phyloP scores from a whole-genome alignment of 2,888 invertebrate genomes.

The Hydraecia micacea region DNA sequence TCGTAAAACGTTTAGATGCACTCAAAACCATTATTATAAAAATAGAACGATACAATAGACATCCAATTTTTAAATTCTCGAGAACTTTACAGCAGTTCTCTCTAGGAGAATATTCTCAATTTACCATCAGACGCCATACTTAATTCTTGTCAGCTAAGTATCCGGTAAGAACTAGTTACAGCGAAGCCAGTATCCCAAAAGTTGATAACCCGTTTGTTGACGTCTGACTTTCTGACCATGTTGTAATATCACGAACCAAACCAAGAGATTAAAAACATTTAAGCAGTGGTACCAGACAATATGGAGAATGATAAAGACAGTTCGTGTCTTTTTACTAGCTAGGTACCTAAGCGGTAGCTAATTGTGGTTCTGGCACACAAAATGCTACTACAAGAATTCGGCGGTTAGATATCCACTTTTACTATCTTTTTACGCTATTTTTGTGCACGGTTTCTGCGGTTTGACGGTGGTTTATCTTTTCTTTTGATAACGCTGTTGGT shows the following conservation, averaged over 20 bases:
- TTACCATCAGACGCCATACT: not conserved
- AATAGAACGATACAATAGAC: not conserved
- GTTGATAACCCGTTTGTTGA: not conserved
- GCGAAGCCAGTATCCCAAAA: not conserved
- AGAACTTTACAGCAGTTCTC: not conserved
- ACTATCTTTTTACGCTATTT: conserved; percentile 10
- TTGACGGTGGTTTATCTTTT: conserved; percentile 22
- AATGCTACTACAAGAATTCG: conserved; percentile 24
- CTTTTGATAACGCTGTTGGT: conserved; percentile 9
- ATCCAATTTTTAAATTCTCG: not conserved
- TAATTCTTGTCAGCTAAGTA: not conserved
- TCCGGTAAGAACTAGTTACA: not conserved
- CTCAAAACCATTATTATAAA: not conserved
- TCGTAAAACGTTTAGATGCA: not conserved
- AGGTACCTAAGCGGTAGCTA: not conserved
- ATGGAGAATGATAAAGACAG: not conserved
- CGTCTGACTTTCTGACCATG: not conserved
- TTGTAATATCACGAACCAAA: conserved; percentile 2
- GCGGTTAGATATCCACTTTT: not conserved
- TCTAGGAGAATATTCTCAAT: not conserved
- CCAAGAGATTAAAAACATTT: not conserved
- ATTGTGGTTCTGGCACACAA: conserved; percentile 1
- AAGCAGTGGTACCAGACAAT: not conserved
- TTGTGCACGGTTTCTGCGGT: conserved; percentile 42
- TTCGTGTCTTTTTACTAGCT: not conserved